Percentiles rank a stretch among this genome's conserved stretches.
Conservation (phyloP, 2,113 vertebrate species). For the Pelmatolapia mariae region DNA sequence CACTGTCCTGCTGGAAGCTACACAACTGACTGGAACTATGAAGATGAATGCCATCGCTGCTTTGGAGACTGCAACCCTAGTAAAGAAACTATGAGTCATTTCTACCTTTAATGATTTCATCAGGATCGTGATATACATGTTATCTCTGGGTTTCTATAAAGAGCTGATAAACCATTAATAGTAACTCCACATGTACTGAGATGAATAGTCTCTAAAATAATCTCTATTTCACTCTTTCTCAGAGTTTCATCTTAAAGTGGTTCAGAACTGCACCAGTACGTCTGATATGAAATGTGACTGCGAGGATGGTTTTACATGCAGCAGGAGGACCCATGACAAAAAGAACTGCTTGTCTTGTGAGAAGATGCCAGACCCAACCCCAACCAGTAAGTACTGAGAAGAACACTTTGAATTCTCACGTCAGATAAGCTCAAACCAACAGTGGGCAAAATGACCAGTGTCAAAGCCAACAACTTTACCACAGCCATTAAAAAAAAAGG, state of each 20-base stretch:
- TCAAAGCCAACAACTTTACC: neutral
- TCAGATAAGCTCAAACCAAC: neutral
- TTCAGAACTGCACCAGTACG: conserved; percentile 13
- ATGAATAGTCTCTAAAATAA: neutral
- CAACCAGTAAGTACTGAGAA: conserved; percentile 15
- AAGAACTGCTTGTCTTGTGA: conserved; percentile 30
- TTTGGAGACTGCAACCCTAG: conserved; percentile 54
- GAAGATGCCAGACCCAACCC: neutral
- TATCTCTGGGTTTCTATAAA: neutral
- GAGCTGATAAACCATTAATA: neutral
- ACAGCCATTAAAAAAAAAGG: neutral
- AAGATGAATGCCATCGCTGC: conserved; percentile 25
- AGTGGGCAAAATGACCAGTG: neutral
- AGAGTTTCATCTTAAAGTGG: conserved; percentile 39
- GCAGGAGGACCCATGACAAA: accelerated
- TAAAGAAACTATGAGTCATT: conserved; percentile 23
- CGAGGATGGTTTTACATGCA: conserved; percentile 29
- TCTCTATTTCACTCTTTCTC: neutral
- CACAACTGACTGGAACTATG: conserved; percentile 17
- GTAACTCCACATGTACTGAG: neutral
- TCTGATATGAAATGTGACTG: conserved; percentile 39
- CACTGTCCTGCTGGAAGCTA: conserved; percentile 25
- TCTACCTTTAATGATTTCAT: neutral
- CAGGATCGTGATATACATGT: accelerated
- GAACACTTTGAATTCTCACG: neutral